A percentile compares a stretch with the other conserved stretches of the same genome.
phyloP scores from a whole-genome alignment of 35 echinoderm and acorn worm genomes.

The Lytechinus pictus region DNA sequence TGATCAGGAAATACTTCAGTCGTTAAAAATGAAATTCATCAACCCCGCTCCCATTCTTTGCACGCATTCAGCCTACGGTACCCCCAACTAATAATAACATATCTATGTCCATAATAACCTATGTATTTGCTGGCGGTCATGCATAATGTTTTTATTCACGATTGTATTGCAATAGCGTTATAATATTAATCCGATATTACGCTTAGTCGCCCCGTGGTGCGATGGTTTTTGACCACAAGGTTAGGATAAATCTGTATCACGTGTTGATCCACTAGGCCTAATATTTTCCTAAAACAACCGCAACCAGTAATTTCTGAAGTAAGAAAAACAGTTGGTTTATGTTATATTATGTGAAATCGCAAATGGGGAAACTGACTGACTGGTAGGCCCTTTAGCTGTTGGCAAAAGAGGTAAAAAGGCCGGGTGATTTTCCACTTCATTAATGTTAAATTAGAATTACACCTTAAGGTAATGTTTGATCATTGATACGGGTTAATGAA shows the following conservation, averaged over 20 bases:
- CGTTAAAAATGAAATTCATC: background rate
- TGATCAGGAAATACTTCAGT: no score
- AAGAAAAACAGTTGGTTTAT: background rate
- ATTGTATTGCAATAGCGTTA: background rate
- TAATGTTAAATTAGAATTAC: no score
- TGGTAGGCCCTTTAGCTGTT: no score
- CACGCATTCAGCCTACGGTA: background rate
- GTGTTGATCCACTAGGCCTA: background rate
- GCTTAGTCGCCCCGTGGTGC: background rate
- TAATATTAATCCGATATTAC: background rate
- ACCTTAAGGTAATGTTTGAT: no score
- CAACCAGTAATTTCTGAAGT: conserved; percentile 4
- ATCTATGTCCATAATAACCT: background rate
- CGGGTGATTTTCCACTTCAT: no score
- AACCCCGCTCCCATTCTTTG: background rate
- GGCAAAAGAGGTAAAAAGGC: no score
- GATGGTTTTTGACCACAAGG: background rate
- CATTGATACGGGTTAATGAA: no score
- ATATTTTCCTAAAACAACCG: background rate
- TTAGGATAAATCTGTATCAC: background rate
- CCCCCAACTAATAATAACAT: background rate
- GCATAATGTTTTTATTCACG: background rate
- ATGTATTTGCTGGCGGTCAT: background rate
- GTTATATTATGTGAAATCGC: no score
- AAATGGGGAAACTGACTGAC: no score